A percentile compares a stretch with the other conserved stretches of the same genome.
phyloP scores from a whole-genome alignment of 1,140 invertebrate species.

The Bombus cullumanus region DNA sequence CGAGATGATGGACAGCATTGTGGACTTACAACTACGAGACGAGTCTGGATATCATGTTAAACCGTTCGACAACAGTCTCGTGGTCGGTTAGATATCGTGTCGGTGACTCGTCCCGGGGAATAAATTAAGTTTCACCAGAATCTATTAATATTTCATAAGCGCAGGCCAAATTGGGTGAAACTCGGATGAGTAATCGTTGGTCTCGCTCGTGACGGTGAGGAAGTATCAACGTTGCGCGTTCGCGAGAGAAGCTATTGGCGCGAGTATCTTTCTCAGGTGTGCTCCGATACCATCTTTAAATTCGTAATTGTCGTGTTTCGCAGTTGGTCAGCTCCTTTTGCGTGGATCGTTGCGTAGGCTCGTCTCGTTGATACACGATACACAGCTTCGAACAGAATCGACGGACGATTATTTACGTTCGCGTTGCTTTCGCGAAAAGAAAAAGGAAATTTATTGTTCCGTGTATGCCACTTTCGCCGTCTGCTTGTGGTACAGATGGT shows the following conservation, averaged over 20 bases:
- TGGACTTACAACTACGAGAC: slow-evolving; percentile 14
- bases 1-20: slow-evolving; percentile 41
- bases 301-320: slow-evolving; percentile 5
- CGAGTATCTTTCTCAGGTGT: background rate
- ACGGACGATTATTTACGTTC: slow-evolving; percentile 29
- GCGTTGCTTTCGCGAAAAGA: background rate
- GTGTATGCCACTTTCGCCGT: slow-evolving; percentile 1
- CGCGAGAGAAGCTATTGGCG: background rate
- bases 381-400: background rate
- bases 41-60: slow-evolving; percentile 11
- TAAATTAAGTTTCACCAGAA: slow-evolving; percentile 42
- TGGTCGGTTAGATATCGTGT: slow-evolving; percentile 5
- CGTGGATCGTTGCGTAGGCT: slow-evolving; percentile 20
- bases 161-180: slow-evolving; percentile 45
- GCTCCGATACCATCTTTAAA: slow-evolving; percentile 24
- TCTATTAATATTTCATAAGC: slow-evolving; percentile 63
- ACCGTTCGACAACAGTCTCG: background rate
- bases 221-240: background rate
- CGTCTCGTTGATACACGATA: slow-evolving; percentile 11
- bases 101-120: slow-evolving; percentile 34
- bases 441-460: slow-evolving; percentile 22
- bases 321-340: background rate
- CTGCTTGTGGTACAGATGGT: background rate
- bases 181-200: slow-evolving; percentile 42
- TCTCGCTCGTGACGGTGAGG: background rate